phyloP scores from a whole-genome alignment of 2,797 vertebrate species.

The Oryzias dopingdopingensis region DNA sequence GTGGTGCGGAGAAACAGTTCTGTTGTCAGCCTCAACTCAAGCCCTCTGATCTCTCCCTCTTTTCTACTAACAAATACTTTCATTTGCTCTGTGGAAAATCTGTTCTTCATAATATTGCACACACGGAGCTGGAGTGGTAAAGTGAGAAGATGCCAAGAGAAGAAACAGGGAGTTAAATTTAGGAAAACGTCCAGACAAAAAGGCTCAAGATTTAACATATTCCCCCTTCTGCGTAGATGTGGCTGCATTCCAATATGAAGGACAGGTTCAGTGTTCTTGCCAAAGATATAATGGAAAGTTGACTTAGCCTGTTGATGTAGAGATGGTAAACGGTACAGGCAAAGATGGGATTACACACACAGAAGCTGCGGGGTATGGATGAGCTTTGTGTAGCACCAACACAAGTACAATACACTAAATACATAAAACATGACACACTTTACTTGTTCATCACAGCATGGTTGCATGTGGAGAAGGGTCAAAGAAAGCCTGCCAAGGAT shows the following conservation, averaged over 20 bases:
- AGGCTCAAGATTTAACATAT: conserved; percentile 52
- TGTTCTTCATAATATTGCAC: conserved; percentile 90
- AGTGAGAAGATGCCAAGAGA: conserved; percentile 54
- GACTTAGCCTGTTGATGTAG: conserved; percentile 41
- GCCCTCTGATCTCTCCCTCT: conserved; percentile 80
- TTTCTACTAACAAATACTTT: conserved; percentile 83
- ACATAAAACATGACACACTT: conserved; percentile 6
- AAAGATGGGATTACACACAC: conserved; percentile 44
- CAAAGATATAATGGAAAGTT: conserved; percentile 56
- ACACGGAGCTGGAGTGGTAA: conserved; percentile 60
- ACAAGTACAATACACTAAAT: conserved; percentile 19
- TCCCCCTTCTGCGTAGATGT: conserved; percentile 49
- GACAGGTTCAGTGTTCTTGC: conserved; percentile 44
- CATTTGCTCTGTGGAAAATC: conserved; percentile 96
- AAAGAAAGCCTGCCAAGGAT: too few species aligned
- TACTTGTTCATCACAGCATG: too few species aligned
- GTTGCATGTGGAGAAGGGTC: too few species aligned
- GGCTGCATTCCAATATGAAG: conserved; percentile 44
- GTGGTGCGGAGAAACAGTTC: conserved; percentile 57
- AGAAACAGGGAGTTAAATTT: conserved; percentile 54
- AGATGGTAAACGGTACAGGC: conserved; percentile 31
- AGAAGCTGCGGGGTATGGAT: conserved; percentile 44
- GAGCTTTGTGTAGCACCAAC: conserved; percentile 21
- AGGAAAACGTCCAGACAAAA: conserved; percentile 51
- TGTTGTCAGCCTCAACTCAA: conserved; percentile 82